Evolutionary conservation across 2,888 invertebrate species (phyloP).

Genomic region (Andricus quercusramuli): DNA sequence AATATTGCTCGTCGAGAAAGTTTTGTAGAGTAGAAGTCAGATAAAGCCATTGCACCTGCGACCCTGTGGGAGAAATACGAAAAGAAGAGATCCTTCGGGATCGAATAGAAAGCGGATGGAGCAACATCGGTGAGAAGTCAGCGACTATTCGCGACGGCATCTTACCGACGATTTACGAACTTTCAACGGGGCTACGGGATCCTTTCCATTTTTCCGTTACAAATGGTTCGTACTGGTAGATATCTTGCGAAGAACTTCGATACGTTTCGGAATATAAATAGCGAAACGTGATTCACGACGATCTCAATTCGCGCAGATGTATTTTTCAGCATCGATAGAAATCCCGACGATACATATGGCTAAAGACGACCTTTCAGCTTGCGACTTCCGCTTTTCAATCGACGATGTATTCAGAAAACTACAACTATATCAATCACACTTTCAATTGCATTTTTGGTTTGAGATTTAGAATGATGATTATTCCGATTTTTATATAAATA

Average conservation of each 20-base stretch:
- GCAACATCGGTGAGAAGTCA: not conserved
- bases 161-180: not conserved
- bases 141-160: not conserved
- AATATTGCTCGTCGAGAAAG: not conserved
- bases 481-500: not conserved
- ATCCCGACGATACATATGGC: not conserved
- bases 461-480: not conserved
- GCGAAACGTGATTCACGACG: slow-evolving; percentile 7
- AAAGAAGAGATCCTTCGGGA: not conserved
- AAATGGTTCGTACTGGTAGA: not conserved
- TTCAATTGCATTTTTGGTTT: not conserved
- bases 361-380: not conserved
- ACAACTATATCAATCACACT: not conserved
- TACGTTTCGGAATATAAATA: slow-evolving; percentile 2
- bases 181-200: not conserved
- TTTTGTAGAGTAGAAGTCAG: not conserved
- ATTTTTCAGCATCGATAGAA: not conserved
- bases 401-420: not conserved
- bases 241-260: not conserved
- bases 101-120: not conserved
- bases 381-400: slow-evolving; percentile 1
- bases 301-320: not conserved
- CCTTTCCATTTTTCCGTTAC: not conserved
- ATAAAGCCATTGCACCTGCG: not conserved
- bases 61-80: not conserved